Percentiles rank a stretch among this genome's conserved stretches.
Evolutionary conservation across 2,888 invertebrate species (phyloP).

Genomic region (Sturmia bella): DNA sequence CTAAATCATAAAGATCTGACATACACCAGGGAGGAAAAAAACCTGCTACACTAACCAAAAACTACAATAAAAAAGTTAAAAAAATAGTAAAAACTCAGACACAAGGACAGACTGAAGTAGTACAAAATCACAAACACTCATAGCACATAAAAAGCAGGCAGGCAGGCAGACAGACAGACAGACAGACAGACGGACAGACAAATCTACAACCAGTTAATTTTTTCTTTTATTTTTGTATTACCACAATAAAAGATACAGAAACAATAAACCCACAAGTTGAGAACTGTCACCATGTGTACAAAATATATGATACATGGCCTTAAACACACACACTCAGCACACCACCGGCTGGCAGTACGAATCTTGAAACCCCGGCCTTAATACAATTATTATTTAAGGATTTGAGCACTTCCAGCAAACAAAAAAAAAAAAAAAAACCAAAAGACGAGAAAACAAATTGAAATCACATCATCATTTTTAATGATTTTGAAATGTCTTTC

Average conservation of each 20-base stretch:
- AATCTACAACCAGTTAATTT: conserved; percentile 47
- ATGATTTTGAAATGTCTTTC: conserved; percentile 77
- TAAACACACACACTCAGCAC: conserved; percentile 58
- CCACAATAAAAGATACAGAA: conserved; percentile 53
- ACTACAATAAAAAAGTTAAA: no score
- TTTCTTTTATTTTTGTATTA: conserved; percentile 10
- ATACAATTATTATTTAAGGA: conserved; percentile 55
- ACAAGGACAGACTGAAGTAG: conserved; percentile 17
- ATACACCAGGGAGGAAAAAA: conserved; percentile 58
- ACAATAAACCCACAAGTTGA: conserved; percentile 64
- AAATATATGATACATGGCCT: conserved; percentile 56
- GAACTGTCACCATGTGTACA: conserved; percentile 63
- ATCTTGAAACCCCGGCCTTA: conserved; percentile 32
- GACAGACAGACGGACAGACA: conserved; percentile 6
- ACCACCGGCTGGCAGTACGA: conserved; percentile 40
- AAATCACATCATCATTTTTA: conserved; percentile 78
- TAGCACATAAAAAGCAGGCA: not conserved
- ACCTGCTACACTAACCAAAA: conserved; percentile 52
- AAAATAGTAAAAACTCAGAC: conserved; percentile 44
- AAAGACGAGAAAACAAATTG: conserved; percentile 75
- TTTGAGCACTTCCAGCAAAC: conserved; percentile 6
- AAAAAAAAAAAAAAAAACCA: conserved; percentile 9
- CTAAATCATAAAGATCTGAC: conserved; percentile 78
- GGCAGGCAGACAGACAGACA: no score
- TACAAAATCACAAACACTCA: conserved; percentile 5